Base-by-base conservation (phyloP, 2,888 invertebrate genomes). In the Syritta pipiens region DNA sequence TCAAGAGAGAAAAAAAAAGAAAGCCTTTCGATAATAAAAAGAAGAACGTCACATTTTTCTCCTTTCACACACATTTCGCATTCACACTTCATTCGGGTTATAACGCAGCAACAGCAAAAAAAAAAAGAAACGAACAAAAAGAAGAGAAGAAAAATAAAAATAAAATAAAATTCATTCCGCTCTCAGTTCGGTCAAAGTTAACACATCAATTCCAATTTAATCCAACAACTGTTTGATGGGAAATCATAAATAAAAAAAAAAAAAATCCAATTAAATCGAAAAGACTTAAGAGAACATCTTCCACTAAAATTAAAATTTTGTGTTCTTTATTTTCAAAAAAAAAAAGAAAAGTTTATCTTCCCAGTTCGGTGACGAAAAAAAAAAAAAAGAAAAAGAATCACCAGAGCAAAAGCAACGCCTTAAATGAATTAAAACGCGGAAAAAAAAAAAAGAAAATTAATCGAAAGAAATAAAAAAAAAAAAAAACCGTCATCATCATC, bases 31-130 rank as follows among this genome's bases (percentile, higher is more conserved):
- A 40, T 35, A 62, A 49, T 20, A 14, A 28, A 32, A 17, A 9
- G 32, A 49, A 40, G 49, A 49, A 62, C 62, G 40, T 49, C 62
- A 62, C 62, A 48, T 40, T 62, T 63, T n/a, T n/a, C 51, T 30
- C 40, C 28, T 63, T 35, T 28, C 62, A 22, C 49, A 40, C 12
- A 26, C 12, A 42, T 40, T 30, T 51, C 63, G 30, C 51, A 51
- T 49, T 63, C 30, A 37, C 28, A 40, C 40, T 24, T 20, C 49
- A 51, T 30, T 51, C 42, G 51, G 10, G n/a, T n/a, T n/a, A n/a
- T n/a, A n/a, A n/a, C n/a, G n/a, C n/a, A n/a, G n/a, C n/a, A n/a
- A n/a, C n/a, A n/a, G n/a, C n/a, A n/a, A 51, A 35, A 19, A 20
- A 30, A 28, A 6, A 49, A 30, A 30, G 12, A 4, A 42, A 42